phyloP scores from a whole-genome alignment of 1,140 invertebrate genomes.

The Mylabris phalerata region DNA sequence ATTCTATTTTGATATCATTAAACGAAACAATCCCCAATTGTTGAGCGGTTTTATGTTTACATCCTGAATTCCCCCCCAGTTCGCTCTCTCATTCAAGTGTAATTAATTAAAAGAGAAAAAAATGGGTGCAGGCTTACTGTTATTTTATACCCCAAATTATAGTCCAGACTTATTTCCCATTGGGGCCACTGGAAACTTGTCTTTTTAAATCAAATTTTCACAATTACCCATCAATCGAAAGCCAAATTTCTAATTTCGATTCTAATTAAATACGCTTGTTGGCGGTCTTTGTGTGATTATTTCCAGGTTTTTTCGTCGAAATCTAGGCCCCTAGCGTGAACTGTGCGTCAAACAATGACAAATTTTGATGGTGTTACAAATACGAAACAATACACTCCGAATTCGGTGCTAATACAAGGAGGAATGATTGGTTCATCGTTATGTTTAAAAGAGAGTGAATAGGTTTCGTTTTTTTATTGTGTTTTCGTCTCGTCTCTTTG shows the following conservation, averaged over 20 bases:
- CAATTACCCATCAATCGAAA: too few relatives aligned
- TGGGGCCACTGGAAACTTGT: too few relatives aligned
- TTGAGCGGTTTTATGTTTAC: slow-evolving; percentile 13
- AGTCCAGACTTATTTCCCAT: not conserved
- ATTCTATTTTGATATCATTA: slow-evolving; percentile 1
- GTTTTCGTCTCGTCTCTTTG: too few relatives aligned
- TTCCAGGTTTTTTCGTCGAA: not conserved
- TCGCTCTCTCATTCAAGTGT: slow-evolving; percentile 3
- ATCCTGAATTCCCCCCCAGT: not conserved
- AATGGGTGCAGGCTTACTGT: slow-evolving; percentile 8
- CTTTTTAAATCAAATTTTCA: too few relatives aligned
- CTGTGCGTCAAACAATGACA: slow-evolving; percentile 4
- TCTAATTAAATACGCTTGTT: not conserved
- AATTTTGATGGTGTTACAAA: slow-evolving; percentile 13
- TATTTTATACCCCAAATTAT: slow-evolving; percentile 1
- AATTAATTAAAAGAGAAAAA: slow-evolving; percentile 5
- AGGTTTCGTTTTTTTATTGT: too few relatives aligned
- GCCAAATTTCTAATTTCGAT: not conserved
- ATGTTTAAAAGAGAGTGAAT: too few relatives aligned
- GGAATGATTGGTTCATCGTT: too few relatives aligned
- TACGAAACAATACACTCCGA: slow-evolving; percentile 1
- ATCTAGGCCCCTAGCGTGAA: not conserved
- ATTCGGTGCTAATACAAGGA: too few relatives aligned
- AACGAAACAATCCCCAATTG: slow-evolving; percentile 2
- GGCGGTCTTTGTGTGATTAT: not conserved